phyloP scores from a whole-genome alignment of 1,140 invertebrate genomes.

The Vanessa tameamea region DNA sequence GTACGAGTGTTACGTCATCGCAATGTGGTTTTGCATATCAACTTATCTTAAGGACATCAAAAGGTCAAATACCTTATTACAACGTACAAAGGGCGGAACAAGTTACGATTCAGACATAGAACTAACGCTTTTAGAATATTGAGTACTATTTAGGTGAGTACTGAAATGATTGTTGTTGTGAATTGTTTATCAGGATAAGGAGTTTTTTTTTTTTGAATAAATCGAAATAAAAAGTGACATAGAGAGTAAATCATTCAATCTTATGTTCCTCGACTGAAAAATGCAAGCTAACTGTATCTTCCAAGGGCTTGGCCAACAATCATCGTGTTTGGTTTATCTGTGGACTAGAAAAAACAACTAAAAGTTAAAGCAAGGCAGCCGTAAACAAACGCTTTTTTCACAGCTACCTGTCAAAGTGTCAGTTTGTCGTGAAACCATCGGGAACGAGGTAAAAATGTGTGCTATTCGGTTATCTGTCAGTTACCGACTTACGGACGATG shows the following conservation, averaged over 20 bases:
- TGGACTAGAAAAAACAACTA: neutral
- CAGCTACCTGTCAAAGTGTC: constrained; percentile 38
- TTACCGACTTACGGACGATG: neutral
- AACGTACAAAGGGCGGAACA: constrained; percentile 38
- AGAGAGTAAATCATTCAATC: no score
- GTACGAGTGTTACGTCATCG: constrained; percentile 49
- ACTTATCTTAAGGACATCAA: constrained; percentile 60
- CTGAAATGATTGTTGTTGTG: neutral
- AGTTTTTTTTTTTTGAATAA: no score
- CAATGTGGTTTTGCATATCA: constrained; percentile 51
- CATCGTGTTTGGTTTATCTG: constrained; percentile 1
- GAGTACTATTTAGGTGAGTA: neutral
- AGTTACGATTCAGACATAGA: constrained; percentile 21
- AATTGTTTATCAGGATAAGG: no score
- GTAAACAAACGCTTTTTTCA: constrained; percentile 15
- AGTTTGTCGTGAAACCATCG: constrained; percentile 24
- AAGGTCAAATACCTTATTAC: constrained; percentile 51
- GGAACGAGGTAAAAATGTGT: constrained; percentile 32
- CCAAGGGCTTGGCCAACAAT: neutral
- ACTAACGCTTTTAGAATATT: constrained; percentile 10
- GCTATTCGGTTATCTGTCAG: constrained; percentile 20
- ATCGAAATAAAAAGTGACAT: no score
- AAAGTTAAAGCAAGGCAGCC: neutral
- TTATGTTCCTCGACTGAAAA: neutral
- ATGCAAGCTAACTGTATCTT: neutral